Percentiles rank a stretch among this genome's conserved stretches.
phyloP scores from a whole-genome alignment of 2,888 invertebrate species.

The Habroteleia sp. region DNA sequence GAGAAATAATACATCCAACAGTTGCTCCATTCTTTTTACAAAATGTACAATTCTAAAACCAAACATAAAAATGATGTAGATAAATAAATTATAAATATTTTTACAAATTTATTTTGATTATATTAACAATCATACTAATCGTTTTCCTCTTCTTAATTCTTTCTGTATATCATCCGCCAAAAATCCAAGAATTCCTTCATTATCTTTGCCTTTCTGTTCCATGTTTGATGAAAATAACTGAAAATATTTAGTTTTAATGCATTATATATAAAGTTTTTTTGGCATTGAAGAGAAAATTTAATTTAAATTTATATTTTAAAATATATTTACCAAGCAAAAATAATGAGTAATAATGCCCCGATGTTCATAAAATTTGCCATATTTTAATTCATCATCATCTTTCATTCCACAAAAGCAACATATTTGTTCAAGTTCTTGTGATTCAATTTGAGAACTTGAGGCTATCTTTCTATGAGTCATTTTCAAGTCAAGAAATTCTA shows the following conservation, averaged over 20 bases:
- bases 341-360: conserved; percentile 86
- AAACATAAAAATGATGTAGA: conserved; percentile 1
- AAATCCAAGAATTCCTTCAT: conserved; percentile 89
- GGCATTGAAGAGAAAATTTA: no score
- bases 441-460: conserved; percentile 6
- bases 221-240: conserved; percentile 88
- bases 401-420: conserved; percentile 83
- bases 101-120: no score
- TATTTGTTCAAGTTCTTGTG: conserved; percentile 6
- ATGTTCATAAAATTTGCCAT: conserved; percentile 83
- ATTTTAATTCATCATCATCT: conserved; percentile 83
- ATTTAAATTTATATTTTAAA: not conserved
- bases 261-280: conserved; percentile 7
- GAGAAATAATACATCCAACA: conserved; percentile 85
- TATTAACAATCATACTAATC: conserved; percentile 85
- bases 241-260: conserved; percentile 66
- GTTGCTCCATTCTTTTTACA: conserved; percentile 87
- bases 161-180: conserved; percentile 85
- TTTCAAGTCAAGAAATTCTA: no score
- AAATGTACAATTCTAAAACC: conserved; percentile 85
- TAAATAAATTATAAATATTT: no score
- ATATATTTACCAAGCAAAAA: conserved; percentile 86
- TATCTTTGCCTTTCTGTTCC: conserved; percentile 85
- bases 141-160: conserved; percentile 85
- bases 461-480: conserved; percentile 15